phyloP scores from a whole-genome alignment of 2,797 vertebrate species.

The Liparis tanakae region DNA sequence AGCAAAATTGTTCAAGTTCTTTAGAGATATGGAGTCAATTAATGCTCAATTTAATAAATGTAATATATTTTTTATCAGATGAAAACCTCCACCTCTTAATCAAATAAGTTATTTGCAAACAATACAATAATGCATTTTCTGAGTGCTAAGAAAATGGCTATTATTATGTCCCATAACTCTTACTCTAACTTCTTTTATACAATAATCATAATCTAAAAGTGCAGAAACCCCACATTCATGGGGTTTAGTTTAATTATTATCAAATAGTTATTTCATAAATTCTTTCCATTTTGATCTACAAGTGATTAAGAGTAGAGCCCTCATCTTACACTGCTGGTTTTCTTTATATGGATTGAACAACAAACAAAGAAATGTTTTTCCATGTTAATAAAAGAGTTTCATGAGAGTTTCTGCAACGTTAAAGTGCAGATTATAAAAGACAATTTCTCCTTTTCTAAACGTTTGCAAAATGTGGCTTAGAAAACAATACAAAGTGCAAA shows the following conservation, averaged over 20 bases:
- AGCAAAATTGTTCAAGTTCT: conserved; percentile 3
- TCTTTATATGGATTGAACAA: conserved; percentile 3
- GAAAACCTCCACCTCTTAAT: not conserved
- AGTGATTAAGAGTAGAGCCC: not conserved
- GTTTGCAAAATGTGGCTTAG: conserved; percentile 15
- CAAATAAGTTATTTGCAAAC: conserved; percentile 13
- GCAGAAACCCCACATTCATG: conserved; percentile 27
- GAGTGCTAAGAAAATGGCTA: conserved; percentile 15
- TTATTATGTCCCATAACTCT: conserved; percentile 1
- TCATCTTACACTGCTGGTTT: conserved; percentile 6
- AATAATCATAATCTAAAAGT: conserved; percentile 41
- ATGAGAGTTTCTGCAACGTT: conserved; percentile 2
- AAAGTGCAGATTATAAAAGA: conserved; percentile 1
- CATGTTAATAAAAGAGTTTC: conserved; percentile 23
- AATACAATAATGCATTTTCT: conserved; percentile 5
- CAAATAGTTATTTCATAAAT: not conserved
- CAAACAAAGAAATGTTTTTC: not conserved
- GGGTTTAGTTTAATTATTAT: conserved; percentile 26
- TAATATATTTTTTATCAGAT: conserved; percentile 18
- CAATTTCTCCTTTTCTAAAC: not conserved
- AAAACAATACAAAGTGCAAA: conserved; percentile 25
- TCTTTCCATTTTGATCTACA: conserved; percentile 10
- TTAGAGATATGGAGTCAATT: not conserved
- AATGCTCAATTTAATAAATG: not conserved
- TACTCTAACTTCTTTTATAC: not conserved